Base-by-base conservation (phyloP, 1,140 invertebrate species). In the Hypsibius dujardini region DNA sequence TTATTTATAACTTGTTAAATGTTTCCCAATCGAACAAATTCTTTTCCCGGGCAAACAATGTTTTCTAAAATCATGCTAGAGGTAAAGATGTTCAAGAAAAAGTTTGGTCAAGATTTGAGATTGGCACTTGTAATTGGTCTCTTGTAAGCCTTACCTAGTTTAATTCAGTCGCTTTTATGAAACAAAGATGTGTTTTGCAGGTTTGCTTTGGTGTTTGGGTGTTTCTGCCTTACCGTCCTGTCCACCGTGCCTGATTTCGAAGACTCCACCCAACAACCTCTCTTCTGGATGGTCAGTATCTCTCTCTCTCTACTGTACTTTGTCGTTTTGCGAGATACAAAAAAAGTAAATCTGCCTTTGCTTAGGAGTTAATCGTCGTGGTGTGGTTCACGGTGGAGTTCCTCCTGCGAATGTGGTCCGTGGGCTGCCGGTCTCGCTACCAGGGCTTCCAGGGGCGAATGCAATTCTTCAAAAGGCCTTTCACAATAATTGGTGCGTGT, bases 321-420 rank as follows among this genome's bases (percentile, higher is more conserved):
- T 56, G 7, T n/a, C 50, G 7, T 12, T 7, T 71, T 3, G n/a
- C 14, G 15, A 70, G 3, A 14, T 70, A 42, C 3, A 71, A 71
- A 59, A 28, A 14, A 12, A 71, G 14, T n/a, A 47, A 14, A 71
- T 45, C 15, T 59, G 28, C 1, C 47, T 71, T 73, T 75, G 74
- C 69, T 1, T 70, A 81, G 81, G 90, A 93, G 81, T 87, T 88
- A 72, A 83, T 93, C 71, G 90, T 95, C 76, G 87, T 95, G 72
- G 84, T 92, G 72, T 95, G 90, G 89, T 91, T 95, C 78, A 86
- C 87, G 42, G 84, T 89, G 74, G 92, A 95, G 81, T 94, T 93
- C 78, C 81, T 87, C 74, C 82, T 90, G 74, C 79, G 90, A 77
- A 83, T 94, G 75, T 95, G 91, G 91, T 92, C 90, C 70, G 90